These are phyloP conservation scores for Meriones unguiculatus DNA, from an alignment of 2,113 vertebrate species.

Conservation along the genomic window DNA sequence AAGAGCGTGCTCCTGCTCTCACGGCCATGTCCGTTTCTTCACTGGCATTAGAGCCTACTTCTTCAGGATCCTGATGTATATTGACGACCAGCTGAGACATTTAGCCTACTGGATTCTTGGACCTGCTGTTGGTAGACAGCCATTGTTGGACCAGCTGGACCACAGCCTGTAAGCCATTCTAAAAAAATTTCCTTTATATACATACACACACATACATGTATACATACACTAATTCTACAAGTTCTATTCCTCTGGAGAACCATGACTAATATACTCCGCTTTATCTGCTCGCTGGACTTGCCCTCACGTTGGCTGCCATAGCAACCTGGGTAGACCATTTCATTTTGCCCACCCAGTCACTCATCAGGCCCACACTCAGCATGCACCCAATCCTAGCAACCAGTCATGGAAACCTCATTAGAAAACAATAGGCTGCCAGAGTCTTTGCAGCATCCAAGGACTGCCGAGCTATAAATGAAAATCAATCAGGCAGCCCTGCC, in stretches of 20 bases:
- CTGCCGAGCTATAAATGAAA: slow-evolving; percentile 57
- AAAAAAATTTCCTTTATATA: background rate
- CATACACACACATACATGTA: background rate
- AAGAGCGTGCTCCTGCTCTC: background rate
- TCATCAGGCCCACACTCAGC: slow-evolving; percentile 47
- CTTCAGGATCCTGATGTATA: background rate
- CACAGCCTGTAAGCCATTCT: background rate
- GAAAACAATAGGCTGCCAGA: slow-evolving; percentile 73
- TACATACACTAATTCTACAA: background rate
- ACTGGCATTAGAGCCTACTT: background rate
- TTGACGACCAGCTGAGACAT: background rate
- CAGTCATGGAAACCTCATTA: slow-evolving; percentile 77
- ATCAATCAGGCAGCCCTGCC: slow-evolving; percentile 61
- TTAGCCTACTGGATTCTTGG: background rate
- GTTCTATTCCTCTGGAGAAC: background rate
- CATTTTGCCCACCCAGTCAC: slow-evolving; percentile 67
- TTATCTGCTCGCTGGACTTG: slow-evolving; percentile 58
- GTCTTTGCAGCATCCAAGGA: slow-evolving; percentile 66
- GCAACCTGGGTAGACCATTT: slow-evolving; percentile 72
- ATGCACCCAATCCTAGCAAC: slow-evolving; percentile 77
- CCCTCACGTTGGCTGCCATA: slow-evolving; percentile 71
- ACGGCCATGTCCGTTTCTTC: background rate
- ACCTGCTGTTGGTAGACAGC: background rate
- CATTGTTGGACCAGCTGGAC: background rate
- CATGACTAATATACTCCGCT: slow-evolving; percentile 2